Evolutionary conservation across 2,113 vertebrate genomes (phyloP), one percentile per base, ranked within the genome.

Genomic region (Oostethus manadensis): DNA sequence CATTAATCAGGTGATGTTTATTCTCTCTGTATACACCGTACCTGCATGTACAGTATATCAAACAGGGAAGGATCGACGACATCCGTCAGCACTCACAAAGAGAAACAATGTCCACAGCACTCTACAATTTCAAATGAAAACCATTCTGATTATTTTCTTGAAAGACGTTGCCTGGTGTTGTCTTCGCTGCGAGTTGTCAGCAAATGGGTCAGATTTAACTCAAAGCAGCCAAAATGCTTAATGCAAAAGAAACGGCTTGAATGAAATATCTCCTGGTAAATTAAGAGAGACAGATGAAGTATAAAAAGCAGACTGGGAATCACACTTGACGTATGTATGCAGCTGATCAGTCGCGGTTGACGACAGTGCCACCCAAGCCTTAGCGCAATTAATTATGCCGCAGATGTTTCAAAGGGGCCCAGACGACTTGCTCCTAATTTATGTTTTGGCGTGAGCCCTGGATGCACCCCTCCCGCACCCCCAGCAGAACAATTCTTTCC

Each of bases 401-500:
- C 87, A 90, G 86, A 91, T 89, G 81, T 89, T 88, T 81, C 78
- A 75, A 61, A 78, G 76, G 82, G 75, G 80, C 86, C 83, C 79
- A 79, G 77, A 73, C 79, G 84, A 71, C 78, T 83, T 64, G 7
- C 71, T 84, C 58, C 53, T 10, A 90, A 88, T 92, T 88, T 89
- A 89, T 89, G 86, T 87, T 88, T 90, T 87, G 86, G 81, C 89
- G 76, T 82, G 69, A 70, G 74, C 73, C 73, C 81, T 77, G 66
- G 71, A 79, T 17, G 64, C 61, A 35, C 85, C 85, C 88, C 88
- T 1, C 29, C 29, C 29, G 5, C 77, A 67, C 29, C 51, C 29
- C 23, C 51, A 75, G 66, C 82, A 85, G 81, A 89, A 90, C 88
- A 82, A 86, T 88, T 87, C 81, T 88, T 90, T 89, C 88, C 87